Evolutionary conservation across 1,140 invertebrate species (phyloP).

Genomic region (Colletes latitarsis): DNA sequence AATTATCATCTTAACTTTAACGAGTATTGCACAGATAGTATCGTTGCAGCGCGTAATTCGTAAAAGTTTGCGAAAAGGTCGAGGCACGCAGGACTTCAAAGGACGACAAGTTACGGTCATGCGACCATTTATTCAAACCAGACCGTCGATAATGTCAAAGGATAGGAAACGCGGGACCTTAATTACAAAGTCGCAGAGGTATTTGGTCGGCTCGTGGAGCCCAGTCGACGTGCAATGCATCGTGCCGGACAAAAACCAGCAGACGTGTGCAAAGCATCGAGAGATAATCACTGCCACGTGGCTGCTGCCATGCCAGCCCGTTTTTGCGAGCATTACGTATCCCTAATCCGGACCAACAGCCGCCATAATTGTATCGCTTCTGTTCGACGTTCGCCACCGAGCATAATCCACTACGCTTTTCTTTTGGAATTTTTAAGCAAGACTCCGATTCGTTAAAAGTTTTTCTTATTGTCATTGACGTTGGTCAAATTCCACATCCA

Average conservation of each 20-base stretch:
- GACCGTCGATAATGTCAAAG: background rate
- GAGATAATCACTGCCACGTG: slow-evolving; percentile 69
- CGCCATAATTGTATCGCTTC: slow-evolving; percentile 64
- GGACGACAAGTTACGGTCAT: background rate
- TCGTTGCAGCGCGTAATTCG: background rate
- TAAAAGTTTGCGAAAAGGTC: background rate
- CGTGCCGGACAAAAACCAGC: slow-evolving; percentile 54
- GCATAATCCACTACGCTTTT: slow-evolving; percentile 57
- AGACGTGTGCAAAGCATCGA: slow-evolving; percentile 61
- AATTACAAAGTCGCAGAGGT: slow-evolving; percentile 60
- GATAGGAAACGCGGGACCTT: slow-evolving; percentile 36
- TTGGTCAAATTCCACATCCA: background rate
- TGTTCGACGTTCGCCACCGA: slow-evolving; percentile 56
- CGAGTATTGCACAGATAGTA: too few relatives aligned
- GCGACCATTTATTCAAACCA: slow-evolving; percentile 2
- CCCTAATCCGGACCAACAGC: slow-evolving; percentile 63
- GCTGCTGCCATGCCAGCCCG: slow-evolving; percentile 56
- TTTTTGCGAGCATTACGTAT: slow-evolving; percentile 66
- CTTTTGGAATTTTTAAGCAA: slow-evolving; percentile 23
- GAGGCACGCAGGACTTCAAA: too few relatives aligned
- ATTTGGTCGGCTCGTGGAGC: slow-evolving; percentile 48
- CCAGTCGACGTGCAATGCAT: slow-evolving; percentile 51
- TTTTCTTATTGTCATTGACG: background rate
- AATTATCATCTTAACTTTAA: too few relatives aligned
- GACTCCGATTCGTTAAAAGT: background rate